Evolutionary conservation across 2,797 vertebrate genomes (phyloP), one percentile per base, ranked within the genome.

Genomic region (Nannoperca australis): DNA sequence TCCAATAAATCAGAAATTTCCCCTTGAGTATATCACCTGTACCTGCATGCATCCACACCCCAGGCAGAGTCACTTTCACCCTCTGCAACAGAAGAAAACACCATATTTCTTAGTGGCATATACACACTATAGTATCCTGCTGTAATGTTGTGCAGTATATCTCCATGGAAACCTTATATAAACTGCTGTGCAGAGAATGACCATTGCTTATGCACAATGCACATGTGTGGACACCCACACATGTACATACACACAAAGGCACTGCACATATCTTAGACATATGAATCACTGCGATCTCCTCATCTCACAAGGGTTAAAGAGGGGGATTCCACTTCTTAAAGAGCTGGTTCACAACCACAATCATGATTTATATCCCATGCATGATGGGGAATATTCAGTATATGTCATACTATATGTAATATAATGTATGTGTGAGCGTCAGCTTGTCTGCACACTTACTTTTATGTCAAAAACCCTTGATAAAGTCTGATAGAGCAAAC

Each of bases 321-420:
- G 91, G 91, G 91, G 82, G 89, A 87, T 92, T 92, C 91, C 90
- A 84, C 72, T 64, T 82, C 64, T 78, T 69, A 58, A 24, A 84
- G 67, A 47, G 65, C 54, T 85, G 78, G 14, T 71, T 74, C 67
- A 71, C 61, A 73, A 61, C 76, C 67, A 71, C 63, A 73, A 56
- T 85, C 79, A 32, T 82, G 77, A 88, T 83, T 88, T 86, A 89
- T 51, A 76, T 81, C 58, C 77, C 60, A 53, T 73, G 77, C 74
- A 65, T 65, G 73, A 85, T 72, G 58, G 65, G 68, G 3, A 71
- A 80, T 27, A 80, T 49, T 56, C 42, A 76, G 14, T 38, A 64
- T 62, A 56, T 64, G 56, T 74, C 24, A 65, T 36, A 34, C 38
- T 36, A 5, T 64, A 75, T 70, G 56, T 32, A 30, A 64, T 71